Conservation (phyloP, 2,888 invertebrate genomes). For the Athalia cordata region DNA sequence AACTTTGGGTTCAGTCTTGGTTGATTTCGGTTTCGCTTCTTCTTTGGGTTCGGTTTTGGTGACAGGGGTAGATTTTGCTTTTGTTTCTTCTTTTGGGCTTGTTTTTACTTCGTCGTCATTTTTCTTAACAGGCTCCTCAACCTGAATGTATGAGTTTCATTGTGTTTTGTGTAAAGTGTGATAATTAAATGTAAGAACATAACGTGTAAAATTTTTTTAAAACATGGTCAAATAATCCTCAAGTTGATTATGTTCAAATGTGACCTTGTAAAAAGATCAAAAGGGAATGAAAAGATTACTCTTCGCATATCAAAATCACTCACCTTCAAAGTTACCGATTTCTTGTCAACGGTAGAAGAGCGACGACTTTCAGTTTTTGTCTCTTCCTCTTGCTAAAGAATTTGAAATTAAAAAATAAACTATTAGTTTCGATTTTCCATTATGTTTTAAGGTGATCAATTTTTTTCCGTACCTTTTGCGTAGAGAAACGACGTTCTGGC, state of each 20-base stretch:
- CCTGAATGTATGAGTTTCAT: slow-evolving; percentile 30
- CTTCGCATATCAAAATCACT: slow-evolving; percentile 36
- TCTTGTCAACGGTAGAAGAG: slow-evolving; percentile 73
- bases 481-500: slow-evolving; percentile 65
- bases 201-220: no score
- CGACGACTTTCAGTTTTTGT: slow-evolving; percentile 74
- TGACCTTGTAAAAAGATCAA: no score
- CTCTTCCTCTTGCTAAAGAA: slow-evolving; percentile 72
- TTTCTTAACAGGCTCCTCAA: slow-evolving; percentile 43
- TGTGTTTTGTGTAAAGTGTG: slow-evolving; percentile 24
- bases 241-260: no score
- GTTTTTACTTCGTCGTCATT: slow-evolving; percentile 38
- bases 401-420: slow-evolving; percentile 8
- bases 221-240: no score
- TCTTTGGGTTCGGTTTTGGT: slow-evolving; percentile 42
- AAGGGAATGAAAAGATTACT: no score
- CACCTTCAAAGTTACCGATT: slow-evolving; percentile 64
- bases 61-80: slow-evolving; percentile 14
- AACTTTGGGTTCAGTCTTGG: slow-evolving; percentile 45
- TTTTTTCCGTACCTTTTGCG: slow-evolving; percentile 62
- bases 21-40: slow-evolving; percentile 25
- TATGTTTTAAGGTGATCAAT: slow-evolving; percentile 27
- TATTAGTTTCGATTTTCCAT: not conserved
- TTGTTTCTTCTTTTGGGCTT: slow-evolving; percentile 12
- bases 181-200: not conserved